These are phyloP conservation scores for Anguilla pacifica DNA, from an alignment of 2,797 vertebrate genomes.

Conservation along the genomic window DNA sequence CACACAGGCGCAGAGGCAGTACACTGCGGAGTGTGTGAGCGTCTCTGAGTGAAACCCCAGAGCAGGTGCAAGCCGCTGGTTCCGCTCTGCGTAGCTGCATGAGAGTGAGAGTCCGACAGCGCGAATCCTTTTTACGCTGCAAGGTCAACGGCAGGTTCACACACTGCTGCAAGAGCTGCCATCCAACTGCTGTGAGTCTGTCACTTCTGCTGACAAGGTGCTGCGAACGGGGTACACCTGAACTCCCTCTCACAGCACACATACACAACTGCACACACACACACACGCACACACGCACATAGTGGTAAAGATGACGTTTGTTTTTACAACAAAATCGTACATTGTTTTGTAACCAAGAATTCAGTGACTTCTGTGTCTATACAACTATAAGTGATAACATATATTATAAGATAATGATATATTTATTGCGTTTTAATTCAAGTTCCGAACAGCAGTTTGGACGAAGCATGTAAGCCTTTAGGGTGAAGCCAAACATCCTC, in stretches of 20 bases:
- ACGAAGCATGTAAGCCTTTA: no score
- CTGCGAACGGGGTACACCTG: neutral
- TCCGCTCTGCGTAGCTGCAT: neutral
- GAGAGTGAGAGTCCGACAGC: neutral
- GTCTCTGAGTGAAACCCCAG: neutral
- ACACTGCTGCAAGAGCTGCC: neutral
- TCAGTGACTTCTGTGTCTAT: no score
- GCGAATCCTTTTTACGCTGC: neutral
- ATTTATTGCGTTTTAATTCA: no score
- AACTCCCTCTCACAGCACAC: constrained; percentile 20
- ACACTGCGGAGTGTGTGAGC: neutral
- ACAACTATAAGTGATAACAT: no score
- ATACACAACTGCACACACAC: constrained; percentile 13
- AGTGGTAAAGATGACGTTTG: neutral
- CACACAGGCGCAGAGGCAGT: no score
- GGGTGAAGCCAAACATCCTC: no score
- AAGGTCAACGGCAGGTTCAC: neutral
- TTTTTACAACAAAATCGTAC: neutral
- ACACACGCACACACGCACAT: constrained; percentile 24
- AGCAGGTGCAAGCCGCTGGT: neutral
- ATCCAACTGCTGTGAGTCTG: neutral
- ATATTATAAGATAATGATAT: no score
- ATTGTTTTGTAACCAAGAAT: no score
- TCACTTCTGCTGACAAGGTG: neutral
- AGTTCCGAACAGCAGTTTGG: no score